phyloP scores from a whole-genome alignment of 2,797 vertebrate genomes.

The Myripristis murdjan region DNA sequence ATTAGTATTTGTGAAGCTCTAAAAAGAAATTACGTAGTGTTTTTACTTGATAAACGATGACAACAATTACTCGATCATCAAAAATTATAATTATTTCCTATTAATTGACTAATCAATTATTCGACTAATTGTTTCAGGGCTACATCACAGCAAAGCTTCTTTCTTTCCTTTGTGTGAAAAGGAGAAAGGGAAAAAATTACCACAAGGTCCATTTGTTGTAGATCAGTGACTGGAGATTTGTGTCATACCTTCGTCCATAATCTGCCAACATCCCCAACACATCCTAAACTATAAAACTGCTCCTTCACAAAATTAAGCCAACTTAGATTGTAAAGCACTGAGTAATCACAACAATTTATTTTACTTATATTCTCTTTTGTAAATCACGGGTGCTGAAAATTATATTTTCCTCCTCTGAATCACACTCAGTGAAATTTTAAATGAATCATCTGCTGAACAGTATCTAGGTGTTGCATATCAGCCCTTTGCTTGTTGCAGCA shows the following conservation, averaged over 20 bases:
- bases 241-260: not conserved
- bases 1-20: too few species aligned
- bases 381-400: not conserved
- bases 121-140: too few species aligned
- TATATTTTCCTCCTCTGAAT: not conserved
- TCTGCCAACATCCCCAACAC: not conserved
- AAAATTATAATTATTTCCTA: too few species aligned
- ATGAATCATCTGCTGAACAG: constrained; percentile 15
- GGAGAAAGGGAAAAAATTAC: too few species aligned
- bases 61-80: too few species aligned
- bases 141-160: too few species aligned
- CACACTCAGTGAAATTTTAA: not conserved
- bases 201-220: too few species aligned
- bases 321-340: not conserved
- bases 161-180: too few species aligned
- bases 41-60: too few species aligned
- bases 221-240: not conserved
- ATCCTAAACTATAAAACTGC: constrained; percentile 6
- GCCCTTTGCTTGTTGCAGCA: constrained; percentile 36
- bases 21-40: too few species aligned
- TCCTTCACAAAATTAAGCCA: not conserved
- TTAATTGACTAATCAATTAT: too few species aligned
- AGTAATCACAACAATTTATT: not conserved
- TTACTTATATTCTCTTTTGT: not conserved
- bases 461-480: constrained; percentile 35